Evolutionary conservation across 2,888 invertebrate species (phyloP), one percentile per base, ranked within the genome.

Genomic region (Penaeus monodon): DNA sequence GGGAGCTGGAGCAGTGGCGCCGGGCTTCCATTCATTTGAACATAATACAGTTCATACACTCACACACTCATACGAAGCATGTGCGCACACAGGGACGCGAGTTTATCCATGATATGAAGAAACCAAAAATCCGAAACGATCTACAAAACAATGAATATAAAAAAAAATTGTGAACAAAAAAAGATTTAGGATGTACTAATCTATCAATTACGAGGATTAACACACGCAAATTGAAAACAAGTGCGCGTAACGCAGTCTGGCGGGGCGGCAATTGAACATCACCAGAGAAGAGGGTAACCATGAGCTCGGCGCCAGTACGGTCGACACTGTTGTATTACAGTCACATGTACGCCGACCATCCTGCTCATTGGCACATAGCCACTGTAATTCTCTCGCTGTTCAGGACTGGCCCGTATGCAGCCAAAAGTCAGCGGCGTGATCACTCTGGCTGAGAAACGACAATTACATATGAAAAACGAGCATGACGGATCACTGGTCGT

Each of bases 381-480:
- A 82, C 65, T 82, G 20, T 82, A 64, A 38, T 65, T 65, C 80
- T 6, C 57, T n/a, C 70, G 29, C 44, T 38, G 70, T 63, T 68
- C 85, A 85, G 80, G 74, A 73, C 80, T 85, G 79, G 85, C 63
- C 80, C 85, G 85, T 80, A 85, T 85, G 85, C 85, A 85, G 85
- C 73, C 85, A 85, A 85, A 85, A 85, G 85, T 85, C 85, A 85
- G 73, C 80, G 85, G 80, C 85, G 74, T 85, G 85, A 85, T 86
- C 86, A 86, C 82, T 86, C 68, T 81, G 81, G 76, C 76, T 63
- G 63, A 81, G 81, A 66, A 81, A 33, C 86, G 81, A 82, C 86
- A 86, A 86, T 86, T 86, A 86, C 86, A 82, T 81, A 82, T 86
- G 86, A 86, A 86, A 86, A 86, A 86, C 86, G 86, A 86, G 81